Base-by-base conservation (phyloP, 2,888 invertebrate genomes). In the Lucinisca nassula region DNA sequence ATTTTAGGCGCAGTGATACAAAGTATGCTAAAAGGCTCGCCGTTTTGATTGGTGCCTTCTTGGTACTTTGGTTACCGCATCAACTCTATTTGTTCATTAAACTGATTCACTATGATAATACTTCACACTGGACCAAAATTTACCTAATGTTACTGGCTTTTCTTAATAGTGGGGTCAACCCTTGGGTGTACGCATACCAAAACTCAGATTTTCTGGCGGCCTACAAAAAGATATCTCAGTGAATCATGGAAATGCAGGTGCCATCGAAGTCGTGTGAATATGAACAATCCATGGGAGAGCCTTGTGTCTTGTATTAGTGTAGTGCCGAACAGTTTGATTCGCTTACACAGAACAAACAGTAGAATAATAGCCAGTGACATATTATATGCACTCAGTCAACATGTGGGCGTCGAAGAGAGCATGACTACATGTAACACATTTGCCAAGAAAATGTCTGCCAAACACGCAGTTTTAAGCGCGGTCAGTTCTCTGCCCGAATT, bases 161-260 rank as follows among this genome's bases (percentile, higher is more conserved):
- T 70, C 96, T 97, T 4, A 97, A 97, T 94, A 97, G 97, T 93
- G 97, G 97, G 10, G 96, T 97, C 84, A 97, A 97, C 93, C 97
- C 97, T 0, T 97, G 97, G 97, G 97, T 97, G 51, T 97, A 97
- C 95, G 97, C 97, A 2, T 97, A 97, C 93, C 97, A 97, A 89
- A 97, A 97, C 92, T 96, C 97, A 0, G 97, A 97, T 93, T 97
- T 97, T 92, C 96, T 97, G 21, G 95, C 97, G 0, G 97, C 97
- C 0, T 97, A 97, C 0, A 89, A 84, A 24, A 87, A 85, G 32
- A 49, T 93, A 10, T 87, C 84, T 37, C 73, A 85, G n/a, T n/a
- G n/a, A n/a, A 10, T 67, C 73, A 21, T 88, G 73, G 24, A 79
- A 75, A 27, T 84, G 83, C 24, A 67, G 45, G n/a, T 30, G 67